phyloP scores from a whole-genome alignment of 2,113 vertebrate genomes.

The Hassar affinis region DNA sequence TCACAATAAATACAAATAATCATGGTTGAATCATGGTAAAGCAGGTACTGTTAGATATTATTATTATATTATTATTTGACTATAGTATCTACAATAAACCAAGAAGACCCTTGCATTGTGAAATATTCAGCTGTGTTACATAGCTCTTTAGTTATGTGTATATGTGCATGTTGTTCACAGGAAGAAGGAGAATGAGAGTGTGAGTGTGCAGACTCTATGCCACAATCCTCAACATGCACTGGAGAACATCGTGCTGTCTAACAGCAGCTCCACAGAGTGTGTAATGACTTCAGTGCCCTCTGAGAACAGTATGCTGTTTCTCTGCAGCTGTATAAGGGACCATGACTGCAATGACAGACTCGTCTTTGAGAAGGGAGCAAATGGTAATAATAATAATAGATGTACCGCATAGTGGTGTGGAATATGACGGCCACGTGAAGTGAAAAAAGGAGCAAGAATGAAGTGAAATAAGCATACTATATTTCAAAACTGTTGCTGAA shows the following conservation, averaged over 20 bases:
- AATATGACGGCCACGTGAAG: too few species aligned
- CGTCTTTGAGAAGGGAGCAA: constrained; percentile 80
- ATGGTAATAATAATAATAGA: constrained; percentile 64
- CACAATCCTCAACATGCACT: constrained; percentile 77
- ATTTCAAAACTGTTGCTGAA: too few species aligned
- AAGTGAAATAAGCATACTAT: too few species aligned
- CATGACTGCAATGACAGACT: constrained; percentile 88
- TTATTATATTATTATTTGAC: background rate
- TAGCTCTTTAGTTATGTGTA: background rate
- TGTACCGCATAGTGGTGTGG: too few species aligned
- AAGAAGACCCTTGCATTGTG: background rate
- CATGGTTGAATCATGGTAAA: background rate
- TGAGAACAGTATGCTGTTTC: constrained; percentile 67
- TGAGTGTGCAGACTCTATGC: constrained; percentile 80
- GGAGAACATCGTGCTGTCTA: constrained; percentile 78
- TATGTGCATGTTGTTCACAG: constrained; percentile 59
- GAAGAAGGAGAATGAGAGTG: constrained; percentile 82
- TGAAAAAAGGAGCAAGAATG: too few species aligned
- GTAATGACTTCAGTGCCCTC: constrained; percentile 75
- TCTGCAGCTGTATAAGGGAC: constrained; percentile 79
- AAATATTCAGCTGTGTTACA: background rate
- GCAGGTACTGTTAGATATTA: background rate
- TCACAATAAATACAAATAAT: background rate
- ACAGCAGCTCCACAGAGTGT: constrained; percentile 79
- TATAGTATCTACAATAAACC: background rate